A percentile compares a stretch with the other conserved stretches of the same genome.
Conservation (phyloP, 53 echinoderm and acorn worm genomes). For the Actinopyga echinites region DNA sequence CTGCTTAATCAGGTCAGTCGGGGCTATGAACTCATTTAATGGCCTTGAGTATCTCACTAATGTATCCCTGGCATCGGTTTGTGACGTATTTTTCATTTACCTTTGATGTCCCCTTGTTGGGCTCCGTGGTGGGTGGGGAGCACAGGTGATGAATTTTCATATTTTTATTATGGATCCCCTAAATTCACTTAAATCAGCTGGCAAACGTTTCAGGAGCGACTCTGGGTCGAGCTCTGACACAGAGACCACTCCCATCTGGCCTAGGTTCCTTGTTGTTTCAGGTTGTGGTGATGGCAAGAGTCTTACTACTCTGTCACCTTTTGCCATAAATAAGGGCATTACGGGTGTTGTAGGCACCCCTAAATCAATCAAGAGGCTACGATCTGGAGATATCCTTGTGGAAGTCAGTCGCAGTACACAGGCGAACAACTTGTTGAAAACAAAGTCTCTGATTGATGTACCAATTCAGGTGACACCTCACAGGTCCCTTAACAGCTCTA, state of each 20-base stretch:
- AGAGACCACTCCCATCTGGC: neutral
- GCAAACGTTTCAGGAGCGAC: too few relatives aligned
- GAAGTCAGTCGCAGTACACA: neutral
- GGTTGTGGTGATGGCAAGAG: neutral
- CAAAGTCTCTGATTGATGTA: neutral
- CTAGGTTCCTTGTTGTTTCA: neutral
- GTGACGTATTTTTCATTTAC: too few relatives aligned
- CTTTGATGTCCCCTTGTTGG: too few relatives aligned
- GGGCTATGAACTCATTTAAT: too few relatives aligned
- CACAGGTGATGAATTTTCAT: too few relatives aligned
- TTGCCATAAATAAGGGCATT: neutral
- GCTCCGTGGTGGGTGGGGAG: too few relatives aligned
- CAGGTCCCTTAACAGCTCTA: neutral
- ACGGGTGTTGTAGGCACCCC: slow-evolving; percentile 2
- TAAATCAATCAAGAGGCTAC: neutral
- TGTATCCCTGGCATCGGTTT: too few relatives aligned
- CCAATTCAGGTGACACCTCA: slow-evolving; percentile 10
- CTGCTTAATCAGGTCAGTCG: too few relatives aligned
- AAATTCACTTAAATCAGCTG: too few relatives aligned
- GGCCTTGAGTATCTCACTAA: too few relatives aligned
- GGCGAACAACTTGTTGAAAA: neutral
- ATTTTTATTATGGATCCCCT: too few relatives aligned
- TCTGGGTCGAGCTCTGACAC: slow-evolving; percentile 12
- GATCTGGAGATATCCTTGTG: neutral
- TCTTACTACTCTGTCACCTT: neutral